Evolutionary conservation across 2,113 vertebrate genomes (phyloP), one percentile per base, ranked within the genome.

Genomic region (Coregonus clupeaformis): DNA sequence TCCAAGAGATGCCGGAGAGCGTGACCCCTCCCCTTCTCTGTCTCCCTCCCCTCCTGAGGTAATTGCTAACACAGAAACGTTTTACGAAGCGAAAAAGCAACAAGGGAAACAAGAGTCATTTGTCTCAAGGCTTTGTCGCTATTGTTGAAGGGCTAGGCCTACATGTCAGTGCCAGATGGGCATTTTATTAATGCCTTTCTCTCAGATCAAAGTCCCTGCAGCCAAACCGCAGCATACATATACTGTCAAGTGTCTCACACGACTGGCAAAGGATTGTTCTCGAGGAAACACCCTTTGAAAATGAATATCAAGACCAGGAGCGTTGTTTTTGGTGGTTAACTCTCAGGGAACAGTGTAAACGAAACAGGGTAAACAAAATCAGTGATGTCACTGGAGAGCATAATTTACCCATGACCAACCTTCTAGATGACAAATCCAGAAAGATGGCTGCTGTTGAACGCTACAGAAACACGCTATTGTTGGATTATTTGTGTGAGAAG

Each of bases 201-300:
- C 80, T 70, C 82, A 42, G 83, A 88, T 89, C 86, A 89, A 88
- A 89, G 82, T 32, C 74, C 0, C 42, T 18, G 27, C 66, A 71
- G 27, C 25, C 32, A 47, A 60, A 70, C 73, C 80, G 74, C 76
- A 71, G 78, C 49, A 62, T 27, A 18, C 74, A 80, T 47, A 66
- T 27, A 18, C 73, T 84, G 87, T 64, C 81, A 55, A 63, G 77
- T 73, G 86, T 76, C 81, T 82, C 78, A 47, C 5, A 70, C 78
- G 77, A 76, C 80, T 18, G 49, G 16, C 16, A 4, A 52, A 52
- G 49, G 12, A 14, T 18, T 18, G 18, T 18, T 18, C 49, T 42
- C 5, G 3, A 13, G 12, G 12, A 52, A 52, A 18, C 4, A 18
- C 16, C 14, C 14, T 52, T 16, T 52, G 49, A 1, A 18, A 52